Percentiles rank a stretch among this genome's conserved stretches.
phyloP scores from a whole-genome alignment of 2,113 vertebrate species.

The Ophthalmotilapia sp. region DNA sequence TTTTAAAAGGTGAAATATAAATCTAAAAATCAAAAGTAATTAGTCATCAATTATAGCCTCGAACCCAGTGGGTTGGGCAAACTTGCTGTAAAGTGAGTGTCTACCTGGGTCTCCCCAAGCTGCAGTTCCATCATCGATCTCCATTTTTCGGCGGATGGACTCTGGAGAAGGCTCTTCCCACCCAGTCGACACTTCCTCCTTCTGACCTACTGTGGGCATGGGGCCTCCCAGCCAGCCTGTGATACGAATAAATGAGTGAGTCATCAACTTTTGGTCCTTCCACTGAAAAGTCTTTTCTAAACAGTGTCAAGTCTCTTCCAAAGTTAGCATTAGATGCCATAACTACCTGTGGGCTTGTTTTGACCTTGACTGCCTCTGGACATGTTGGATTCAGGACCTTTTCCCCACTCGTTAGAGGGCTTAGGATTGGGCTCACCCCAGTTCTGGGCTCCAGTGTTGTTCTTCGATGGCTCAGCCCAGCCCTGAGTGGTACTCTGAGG shows the following conservation, averaged over 20 bases:
- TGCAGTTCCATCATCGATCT: slow-evolving; percentile 95
- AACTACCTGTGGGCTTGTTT: slow-evolving; percentile 70
- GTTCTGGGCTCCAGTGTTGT: slow-evolving; percentile 73
- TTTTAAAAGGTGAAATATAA: background rate
- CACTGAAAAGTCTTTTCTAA: background rate
- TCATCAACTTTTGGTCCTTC: background rate
- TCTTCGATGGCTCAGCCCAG: slow-evolving; percentile 83
- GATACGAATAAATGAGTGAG: background rate
- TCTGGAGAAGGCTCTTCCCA: slow-evolving; percentile 98
- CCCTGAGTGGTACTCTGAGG: slow-evolving; percentile 73
- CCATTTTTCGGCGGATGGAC: slow-evolving; percentile 90
- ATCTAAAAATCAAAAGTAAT: background rate
- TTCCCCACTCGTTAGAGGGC: slow-evolving; percentile 84
- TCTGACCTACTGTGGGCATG: slow-evolving; percentile 72
- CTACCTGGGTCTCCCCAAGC: slow-evolving; percentile 93
- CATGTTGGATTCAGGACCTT: slow-evolving; percentile 74
- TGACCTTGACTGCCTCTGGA: slow-evolving; percentile 38
- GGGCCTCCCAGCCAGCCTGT: slow-evolving; percentile 88
- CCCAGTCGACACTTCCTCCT: slow-evolving; percentile 84
- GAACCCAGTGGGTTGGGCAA: slow-evolving; percentile 13
- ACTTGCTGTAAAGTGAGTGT: background rate
- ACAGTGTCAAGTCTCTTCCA: background rate
- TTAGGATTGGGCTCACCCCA: slow-evolving; percentile 79
- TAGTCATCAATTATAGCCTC: background rate
- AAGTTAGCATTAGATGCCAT: background rate